phyloP scores from a whole-genome alignment of 2,797 vertebrate species.

The Catharus ustulatus region DNA sequence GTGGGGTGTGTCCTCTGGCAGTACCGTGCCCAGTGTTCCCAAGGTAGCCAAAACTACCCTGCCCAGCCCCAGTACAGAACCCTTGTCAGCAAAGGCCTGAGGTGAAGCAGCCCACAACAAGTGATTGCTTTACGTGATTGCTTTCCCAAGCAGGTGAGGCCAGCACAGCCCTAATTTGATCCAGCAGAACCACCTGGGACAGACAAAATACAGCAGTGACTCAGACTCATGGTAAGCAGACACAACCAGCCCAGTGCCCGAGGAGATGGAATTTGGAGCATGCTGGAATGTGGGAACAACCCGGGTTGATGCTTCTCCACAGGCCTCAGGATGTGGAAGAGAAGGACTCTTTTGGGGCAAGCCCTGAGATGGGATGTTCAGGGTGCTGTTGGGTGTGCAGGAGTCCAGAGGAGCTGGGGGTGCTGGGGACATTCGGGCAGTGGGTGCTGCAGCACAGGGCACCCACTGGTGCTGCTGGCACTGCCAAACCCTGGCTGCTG shows the following conservation, averaged over 20 bases:
- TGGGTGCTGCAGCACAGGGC: neutral
- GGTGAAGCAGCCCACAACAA: neutral
- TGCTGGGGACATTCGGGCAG: rapidly evolving
- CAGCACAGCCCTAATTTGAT: neutral
- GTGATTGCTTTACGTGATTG: neutral
- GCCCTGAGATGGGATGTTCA: neutral
- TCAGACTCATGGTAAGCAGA: neutral
- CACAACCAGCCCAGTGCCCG: neutral
- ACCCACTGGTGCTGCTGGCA: neutral
- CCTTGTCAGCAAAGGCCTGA: neutral
- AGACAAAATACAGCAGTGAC: slow-evolving; percentile 8
- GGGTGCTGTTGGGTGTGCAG: neutral
- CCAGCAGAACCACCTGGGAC: slow-evolving; percentile 1
- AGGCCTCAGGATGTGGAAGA: neutral
- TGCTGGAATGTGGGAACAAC: neutral
- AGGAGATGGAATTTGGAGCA: neutral
- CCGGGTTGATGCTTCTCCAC: rapidly evolving
- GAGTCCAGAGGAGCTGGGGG: neutral
- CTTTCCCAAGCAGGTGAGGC: neutral
- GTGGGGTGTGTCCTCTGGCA: neutral
- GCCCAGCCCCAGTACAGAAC: neutral
- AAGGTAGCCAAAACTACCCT: neutral
- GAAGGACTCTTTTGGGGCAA: neutral
- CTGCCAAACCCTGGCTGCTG: rapidly evolving
- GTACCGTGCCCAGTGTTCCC: rapidly evolving